Percentiles rank a stretch among this genome's conserved stretches.
These are phyloP conservation scores for Apogon hyalosoma DNA, from an alignment of 2,797 vertebrate species.

Conservation along the genomic window DNA sequence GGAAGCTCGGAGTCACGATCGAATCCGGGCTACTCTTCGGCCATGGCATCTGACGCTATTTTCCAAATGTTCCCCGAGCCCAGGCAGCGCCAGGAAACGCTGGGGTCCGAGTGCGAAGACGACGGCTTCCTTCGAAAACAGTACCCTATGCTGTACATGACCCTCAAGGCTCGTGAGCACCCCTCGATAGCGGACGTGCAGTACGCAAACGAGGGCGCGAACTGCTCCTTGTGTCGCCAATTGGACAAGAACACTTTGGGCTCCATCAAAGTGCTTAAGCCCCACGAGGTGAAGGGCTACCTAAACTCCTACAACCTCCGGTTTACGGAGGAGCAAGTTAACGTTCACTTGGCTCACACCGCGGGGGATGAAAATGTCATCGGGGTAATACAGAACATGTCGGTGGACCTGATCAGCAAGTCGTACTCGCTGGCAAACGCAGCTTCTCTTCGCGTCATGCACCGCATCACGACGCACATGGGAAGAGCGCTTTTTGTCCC, in stretches of 20 bases:
- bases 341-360: constrained; percentile 27
- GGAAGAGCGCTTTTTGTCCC: constrained; percentile 1
- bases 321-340: constrained; percentile 30
- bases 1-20: not conserved
- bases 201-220: not conserved
- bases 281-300: constrained; percentile 12
- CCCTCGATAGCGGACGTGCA: not conserved
- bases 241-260: constrained; percentile 31
- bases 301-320: not conserved
- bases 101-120: not conserved
- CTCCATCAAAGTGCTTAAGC: constrained; percentile 29
- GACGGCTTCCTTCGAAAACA: constrained; percentile 24
- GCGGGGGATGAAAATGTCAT: not conserved
- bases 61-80: constrained; percentile 28
- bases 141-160: constrained; percentile 40
- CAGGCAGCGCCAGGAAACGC: not conserved
- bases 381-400: constrained; percentile 25
- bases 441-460: constrained; percentile 27
- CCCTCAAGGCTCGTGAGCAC: not conserved
- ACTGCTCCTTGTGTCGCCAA: constrained; percentile 7
- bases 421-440: constrained; percentile 12
- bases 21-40: not conserved
- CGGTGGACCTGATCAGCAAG: constrained; percentile 25
- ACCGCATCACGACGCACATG: constrained; percentile 20
- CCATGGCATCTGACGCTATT: not conserved